A percentile compares a stretch with the other conserved stretches of the same genome.
Evolutionary conservation across 2,888 invertebrate species (phyloP).

Genomic region (Enchytraeus crypticus): DNA sequence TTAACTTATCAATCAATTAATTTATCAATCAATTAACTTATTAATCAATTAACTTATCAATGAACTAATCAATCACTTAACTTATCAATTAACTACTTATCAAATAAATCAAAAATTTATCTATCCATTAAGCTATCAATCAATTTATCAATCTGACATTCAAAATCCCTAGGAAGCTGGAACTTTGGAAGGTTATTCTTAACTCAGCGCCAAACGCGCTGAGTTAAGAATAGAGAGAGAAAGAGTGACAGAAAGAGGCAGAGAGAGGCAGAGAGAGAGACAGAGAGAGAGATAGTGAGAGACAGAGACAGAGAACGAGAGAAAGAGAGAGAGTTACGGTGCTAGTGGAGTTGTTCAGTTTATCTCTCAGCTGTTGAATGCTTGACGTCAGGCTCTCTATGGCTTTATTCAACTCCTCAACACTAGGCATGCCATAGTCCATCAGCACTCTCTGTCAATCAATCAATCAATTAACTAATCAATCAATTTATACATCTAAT

Average conservation of each 20-base stretch:
- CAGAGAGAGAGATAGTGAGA: background rate
- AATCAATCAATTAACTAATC: background rate
- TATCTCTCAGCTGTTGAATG: conserved; percentile 54
- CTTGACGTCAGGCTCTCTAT: conserved; percentile 62
- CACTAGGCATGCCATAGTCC: conserved; percentile 65
- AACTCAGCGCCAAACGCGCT: too few species aligned
- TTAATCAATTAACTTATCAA: too few species aligned
- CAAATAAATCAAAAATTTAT: too few species aligned
- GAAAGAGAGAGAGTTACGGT: background rate
- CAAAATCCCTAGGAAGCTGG: too few species aligned
- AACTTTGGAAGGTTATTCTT: too few species aligned
- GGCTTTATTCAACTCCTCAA: conserved; percentile 70
- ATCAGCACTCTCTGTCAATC: conserved; percentile 60
- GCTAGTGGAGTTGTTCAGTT: conserved; percentile 55
- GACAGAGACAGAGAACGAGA: background rate
- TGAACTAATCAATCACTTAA: too few species aligned
- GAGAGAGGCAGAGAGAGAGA: background rate
- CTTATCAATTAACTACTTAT: too few species aligned
- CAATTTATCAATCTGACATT: too few species aligned
- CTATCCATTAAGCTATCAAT: too few species aligned
- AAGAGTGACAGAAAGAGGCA: background rate
- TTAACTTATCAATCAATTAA: too few species aligned
- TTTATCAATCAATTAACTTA: too few species aligned
- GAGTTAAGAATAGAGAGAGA: background rate
- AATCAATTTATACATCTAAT: too few species aligned